Evolutionary conservation across 2,888 invertebrate species (phyloP).

Genomic region (Ophion ellenae): DNA sequence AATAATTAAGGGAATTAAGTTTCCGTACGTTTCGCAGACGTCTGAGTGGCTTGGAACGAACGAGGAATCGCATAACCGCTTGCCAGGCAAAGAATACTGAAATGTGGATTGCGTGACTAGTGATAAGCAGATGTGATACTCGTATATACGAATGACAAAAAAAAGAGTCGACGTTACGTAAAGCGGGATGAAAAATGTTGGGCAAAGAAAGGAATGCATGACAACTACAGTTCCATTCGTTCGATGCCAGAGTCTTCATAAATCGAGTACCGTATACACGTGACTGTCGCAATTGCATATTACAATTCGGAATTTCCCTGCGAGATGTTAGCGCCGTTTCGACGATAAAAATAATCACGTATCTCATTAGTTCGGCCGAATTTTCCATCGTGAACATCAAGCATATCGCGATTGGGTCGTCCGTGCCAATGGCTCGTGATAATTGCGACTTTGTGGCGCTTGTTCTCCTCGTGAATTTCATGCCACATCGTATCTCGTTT

Average conservation of each 20-base stretch:
- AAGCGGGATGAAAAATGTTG: neutral
- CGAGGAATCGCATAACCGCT: slow-evolving; percentile 9
- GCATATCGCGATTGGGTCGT: slow-evolving; percentile 74
- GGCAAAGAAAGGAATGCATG: slow-evolving; percentile 7
- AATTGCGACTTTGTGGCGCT: slow-evolving; percentile 72
- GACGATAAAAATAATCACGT: slow-evolving; percentile 70
- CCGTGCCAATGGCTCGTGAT: slow-evolving; percentile 75
- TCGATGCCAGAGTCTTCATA: slow-evolving; percentile 20
- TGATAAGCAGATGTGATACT: slow-evolving; percentile 37
- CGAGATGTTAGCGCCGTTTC: slow-evolving; percentile 67
- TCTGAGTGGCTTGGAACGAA: slow-evolving; percentile 30
- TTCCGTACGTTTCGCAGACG: neutral
- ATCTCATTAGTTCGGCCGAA: slow-evolving; percentile 72
- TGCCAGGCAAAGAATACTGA: slow-evolving; percentile 26
- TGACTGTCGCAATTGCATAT: neutral
- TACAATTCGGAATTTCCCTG: slow-evolving; percentile 28
- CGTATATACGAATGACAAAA: slow-evolving; percentile 8
- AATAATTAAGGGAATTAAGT: neutral
- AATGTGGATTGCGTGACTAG: slow-evolving; percentile 56
- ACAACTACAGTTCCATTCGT: slow-evolving; percentile 26
- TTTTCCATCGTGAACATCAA: slow-evolving; percentile 74
- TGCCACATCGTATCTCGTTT: slow-evolving; percentile 72
- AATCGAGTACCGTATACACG: neutral
- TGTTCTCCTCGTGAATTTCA: slow-evolving; percentile 75
- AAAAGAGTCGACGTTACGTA: slow-evolving; percentile 16